These are phyloP conservation scores for Proterorhinus semilunaris DNA, from an alignment of 2,113 vertebrate species.

Conservation along the genomic window DNA sequence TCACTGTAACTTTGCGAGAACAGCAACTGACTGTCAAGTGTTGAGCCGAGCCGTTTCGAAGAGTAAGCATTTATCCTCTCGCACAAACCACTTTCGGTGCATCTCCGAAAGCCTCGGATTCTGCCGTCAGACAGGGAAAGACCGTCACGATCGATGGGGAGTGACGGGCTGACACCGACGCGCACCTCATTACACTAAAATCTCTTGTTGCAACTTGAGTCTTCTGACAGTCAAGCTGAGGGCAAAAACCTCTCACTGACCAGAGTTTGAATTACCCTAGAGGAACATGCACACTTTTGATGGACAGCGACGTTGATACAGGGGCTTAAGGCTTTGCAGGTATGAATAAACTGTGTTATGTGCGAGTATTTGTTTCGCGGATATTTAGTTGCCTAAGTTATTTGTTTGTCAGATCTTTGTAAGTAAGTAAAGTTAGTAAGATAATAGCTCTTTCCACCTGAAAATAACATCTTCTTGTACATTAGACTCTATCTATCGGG, in stretches of 20 bases:
- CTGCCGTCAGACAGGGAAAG: conserved; percentile 31
- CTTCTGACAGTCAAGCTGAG: conserved; percentile 35
- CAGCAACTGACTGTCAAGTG: conserved; percentile 12
- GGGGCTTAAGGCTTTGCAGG: neutral
- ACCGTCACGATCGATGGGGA: conserved; percentile 37
- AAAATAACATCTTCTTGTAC: too few species aligned
- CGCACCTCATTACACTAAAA: conserved; percentile 68
- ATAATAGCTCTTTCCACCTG: too few species aligned
- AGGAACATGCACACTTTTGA: conserved; percentile 6
- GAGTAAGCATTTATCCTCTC: conserved; percentile 26
- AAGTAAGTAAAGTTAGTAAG: too few species aligned
- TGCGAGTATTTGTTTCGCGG: neutral
- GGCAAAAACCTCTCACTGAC: conserved; percentile 25
- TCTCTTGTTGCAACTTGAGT: conserved; percentile 41
- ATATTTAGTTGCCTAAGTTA: too few species aligned
- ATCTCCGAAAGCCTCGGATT: conserved; percentile 33
- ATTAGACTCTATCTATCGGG: too few species aligned
- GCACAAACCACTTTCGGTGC: conserved; percentile 15
- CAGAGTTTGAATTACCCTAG: conserved; percentile 4
- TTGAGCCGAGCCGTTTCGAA: conserved; percentile 11
- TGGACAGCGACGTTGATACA: neutral
- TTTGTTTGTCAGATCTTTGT: too few species aligned
- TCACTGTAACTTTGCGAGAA: neutral
- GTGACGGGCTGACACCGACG: conserved; percentile 54
- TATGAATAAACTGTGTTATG: neutral